Evolutionary conservation across 2,113 vertebrate genomes (phyloP).

Genomic region (Okapia johnstoni): DNA sequence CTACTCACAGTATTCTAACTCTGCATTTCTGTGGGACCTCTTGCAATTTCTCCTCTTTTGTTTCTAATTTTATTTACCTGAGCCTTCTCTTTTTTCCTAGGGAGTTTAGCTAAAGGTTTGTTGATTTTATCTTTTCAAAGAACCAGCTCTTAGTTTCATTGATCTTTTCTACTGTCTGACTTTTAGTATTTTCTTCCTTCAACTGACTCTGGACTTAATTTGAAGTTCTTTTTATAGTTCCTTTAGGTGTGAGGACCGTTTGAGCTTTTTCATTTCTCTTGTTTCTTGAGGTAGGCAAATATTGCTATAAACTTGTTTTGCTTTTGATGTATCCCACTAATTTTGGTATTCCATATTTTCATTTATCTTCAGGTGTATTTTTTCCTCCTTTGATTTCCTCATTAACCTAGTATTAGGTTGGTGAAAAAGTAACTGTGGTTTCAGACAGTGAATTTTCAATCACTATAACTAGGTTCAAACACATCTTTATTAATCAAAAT

Average conservation of each 20-base stretch:
- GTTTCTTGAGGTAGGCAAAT: not conserved
- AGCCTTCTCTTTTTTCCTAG: not conserved
- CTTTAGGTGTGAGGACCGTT: not conserved
- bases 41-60: not conserved
- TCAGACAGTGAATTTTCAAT: not conserved
- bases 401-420: not conserved
- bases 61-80: not conserved
- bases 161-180: not conserved
- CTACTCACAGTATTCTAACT: not conserved
- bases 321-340: not conserved
- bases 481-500: not conserved
- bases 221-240: not conserved
- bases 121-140: not conserved
- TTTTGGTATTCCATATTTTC: not conserved
- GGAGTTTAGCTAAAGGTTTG: not conserved
- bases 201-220: not conserved
- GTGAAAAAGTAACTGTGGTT: not conserved
- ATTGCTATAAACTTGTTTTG: not conserved
- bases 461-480: not conserved
- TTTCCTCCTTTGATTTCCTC: not conserved
- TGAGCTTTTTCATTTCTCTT: not conserved
- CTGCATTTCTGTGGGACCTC: not conserved
- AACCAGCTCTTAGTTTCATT: not conserved
- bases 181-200: not conserved
- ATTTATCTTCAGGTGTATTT: not conserved